phyloP scores from a whole-genome alignment of 2,113 vertebrate genomes.

The Lepus americanus region DNA sequence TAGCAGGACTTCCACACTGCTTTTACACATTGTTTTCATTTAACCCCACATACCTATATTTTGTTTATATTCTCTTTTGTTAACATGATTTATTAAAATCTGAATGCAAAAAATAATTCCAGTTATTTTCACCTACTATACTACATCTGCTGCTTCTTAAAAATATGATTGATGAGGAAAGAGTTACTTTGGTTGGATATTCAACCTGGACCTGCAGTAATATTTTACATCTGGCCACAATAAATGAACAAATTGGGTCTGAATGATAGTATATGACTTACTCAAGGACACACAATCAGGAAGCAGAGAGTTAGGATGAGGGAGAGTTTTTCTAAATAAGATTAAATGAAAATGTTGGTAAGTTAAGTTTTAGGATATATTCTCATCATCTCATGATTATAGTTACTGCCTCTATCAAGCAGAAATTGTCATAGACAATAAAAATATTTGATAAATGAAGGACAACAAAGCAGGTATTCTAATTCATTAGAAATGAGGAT shows the following conservation, averaged over 20 bases:
- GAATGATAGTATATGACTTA: not conserved
- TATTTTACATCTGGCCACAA: not conserved
- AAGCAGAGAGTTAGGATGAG: not conserved
- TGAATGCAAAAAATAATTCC: not conserved
- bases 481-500: conserved; percentile 25
- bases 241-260: not conserved
- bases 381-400: conserved; percentile 7
- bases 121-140: not conserved
- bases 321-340: not conserved
- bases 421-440: not conserved
- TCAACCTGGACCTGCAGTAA: not conserved
- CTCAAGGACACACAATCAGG: not conserved
- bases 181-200: not conserved
- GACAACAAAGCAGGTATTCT: not conserved
- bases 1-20: not conserved
- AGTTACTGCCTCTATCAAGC: not conserved
- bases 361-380: not conserved
- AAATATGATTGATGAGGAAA: not conserved
- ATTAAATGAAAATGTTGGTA: not conserved
- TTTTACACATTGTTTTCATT: not conserved
- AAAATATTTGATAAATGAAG: not conserved
- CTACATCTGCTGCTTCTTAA: not conserved
- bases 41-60: not conserved
- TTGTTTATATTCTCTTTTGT: not conserved
- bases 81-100: not conserved